Evolutionary conservation across 2,797 vertebrate genomes (phyloP).

Genomic region (Psittacula echo): DNA sequence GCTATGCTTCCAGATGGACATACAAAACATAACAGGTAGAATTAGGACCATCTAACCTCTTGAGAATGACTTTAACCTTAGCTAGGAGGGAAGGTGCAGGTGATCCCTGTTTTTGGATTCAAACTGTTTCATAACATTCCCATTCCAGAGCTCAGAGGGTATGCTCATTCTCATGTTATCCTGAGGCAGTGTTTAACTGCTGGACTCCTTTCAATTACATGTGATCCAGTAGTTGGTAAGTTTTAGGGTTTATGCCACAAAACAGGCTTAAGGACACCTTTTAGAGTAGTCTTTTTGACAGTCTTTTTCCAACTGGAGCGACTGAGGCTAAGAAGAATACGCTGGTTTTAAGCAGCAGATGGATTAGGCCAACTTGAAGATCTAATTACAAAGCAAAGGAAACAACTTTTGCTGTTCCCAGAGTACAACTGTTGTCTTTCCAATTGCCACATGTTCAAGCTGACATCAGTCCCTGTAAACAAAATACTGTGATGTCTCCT

Average conservation of each 20-base stretch:
- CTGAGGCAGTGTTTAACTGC: not conserved
- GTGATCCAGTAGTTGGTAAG: not conserved
- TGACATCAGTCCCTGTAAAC: not conserved
- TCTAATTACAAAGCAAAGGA: constrained; percentile 28
- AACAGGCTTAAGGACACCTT: not conserved
- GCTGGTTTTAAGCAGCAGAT: not conserved
- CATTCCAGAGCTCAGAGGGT: not conserved
- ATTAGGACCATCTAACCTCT: too few species aligned
- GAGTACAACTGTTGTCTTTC: constrained; percentile 2
- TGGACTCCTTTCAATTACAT: not conserved
- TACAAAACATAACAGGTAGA: not conserved
- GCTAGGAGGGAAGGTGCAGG: not conserved
- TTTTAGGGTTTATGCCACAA: not conserved
- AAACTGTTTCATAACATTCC: not conserved
- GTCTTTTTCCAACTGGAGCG: not conserved
- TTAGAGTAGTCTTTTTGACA: not conserved
- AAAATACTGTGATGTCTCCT: not conserved
- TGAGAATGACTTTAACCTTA: not conserved
- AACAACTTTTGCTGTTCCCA: constrained; percentile 13
- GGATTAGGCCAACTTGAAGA: constrained; percentile 11
- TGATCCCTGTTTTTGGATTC: not conserved
- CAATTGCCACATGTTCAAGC: constrained; percentile 32
- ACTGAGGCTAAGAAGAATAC: not conserved
- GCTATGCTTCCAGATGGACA: fast-evolving
- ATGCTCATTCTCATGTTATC: fast-evolving